These are phyloP conservation scores for Bembecia ichneumoniformis DNA, from an alignment of 2,888 invertebrate genomes.

Conservation along the genomic window DNA sequence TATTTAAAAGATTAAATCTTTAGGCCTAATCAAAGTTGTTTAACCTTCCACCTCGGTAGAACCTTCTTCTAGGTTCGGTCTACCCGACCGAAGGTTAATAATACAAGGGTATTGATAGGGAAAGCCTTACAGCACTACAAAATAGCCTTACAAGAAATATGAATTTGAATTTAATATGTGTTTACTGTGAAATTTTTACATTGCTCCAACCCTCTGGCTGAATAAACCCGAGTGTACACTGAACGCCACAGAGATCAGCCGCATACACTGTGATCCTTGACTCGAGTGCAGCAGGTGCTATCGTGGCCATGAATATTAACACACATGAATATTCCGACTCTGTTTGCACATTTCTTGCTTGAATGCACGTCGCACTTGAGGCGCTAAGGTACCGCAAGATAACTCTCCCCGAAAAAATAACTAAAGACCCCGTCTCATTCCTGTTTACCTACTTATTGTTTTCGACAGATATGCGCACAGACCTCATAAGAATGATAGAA, in stretches of 20 bases:
- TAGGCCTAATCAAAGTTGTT: no score
- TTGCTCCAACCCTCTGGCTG: conserved; percentile 11
- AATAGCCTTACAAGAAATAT: no score
- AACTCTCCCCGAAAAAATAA: background rate
- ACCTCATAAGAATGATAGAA: background rate
- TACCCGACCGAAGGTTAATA: no score
- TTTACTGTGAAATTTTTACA: conserved; percentile 17
- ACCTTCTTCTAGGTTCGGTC: no score
- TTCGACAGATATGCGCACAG: background rate
- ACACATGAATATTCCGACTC: conserved; percentile 57
- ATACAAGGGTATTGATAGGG: no score
- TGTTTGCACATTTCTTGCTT: conserved; percentile 58
- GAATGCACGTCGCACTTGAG: conserved; percentile 26
- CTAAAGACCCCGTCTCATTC: background rate
- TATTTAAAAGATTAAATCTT: no score
- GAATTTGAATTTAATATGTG: conserved; percentile 26
- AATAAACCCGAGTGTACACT: conserved; percentile 14
- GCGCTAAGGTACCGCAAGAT: conserved; percentile 4
- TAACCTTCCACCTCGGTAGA: no score
- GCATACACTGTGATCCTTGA: conserved; percentile 18
- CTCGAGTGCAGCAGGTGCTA: conserved; percentile 39
- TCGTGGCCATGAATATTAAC: conserved; percentile 60
- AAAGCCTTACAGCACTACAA: no score
- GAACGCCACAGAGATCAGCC: conserved; percentile 10
- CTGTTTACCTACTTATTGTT: background rate